These are phyloP conservation scores for Dicranocentrus wangi DNA, from an alignment of 2,888 invertebrate genomes.

Conservation along the genomic window DNA sequence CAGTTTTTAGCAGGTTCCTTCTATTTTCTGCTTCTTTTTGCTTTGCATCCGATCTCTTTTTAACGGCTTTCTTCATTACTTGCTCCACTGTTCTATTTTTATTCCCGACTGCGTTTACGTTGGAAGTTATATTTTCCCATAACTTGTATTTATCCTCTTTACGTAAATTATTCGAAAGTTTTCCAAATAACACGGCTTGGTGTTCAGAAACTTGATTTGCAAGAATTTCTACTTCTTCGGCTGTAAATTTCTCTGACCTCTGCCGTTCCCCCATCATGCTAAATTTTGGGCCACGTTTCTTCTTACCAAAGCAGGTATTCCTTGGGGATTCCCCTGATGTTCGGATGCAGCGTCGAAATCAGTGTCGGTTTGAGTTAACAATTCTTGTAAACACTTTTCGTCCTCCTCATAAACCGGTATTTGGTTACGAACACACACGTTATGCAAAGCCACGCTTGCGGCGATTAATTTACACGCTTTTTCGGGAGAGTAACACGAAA, in stretches of 20 bases:
- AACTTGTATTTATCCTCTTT: conserved; percentile 1
- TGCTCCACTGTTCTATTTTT: not conserved
- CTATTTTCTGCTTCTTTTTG: conserved; percentile 1
- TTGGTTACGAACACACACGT: conserved; percentile 1
- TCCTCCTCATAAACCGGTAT: not conserved
- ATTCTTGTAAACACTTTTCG: not conserved
- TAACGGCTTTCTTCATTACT: conserved; percentile 27
- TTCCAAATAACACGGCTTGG: not conserved
- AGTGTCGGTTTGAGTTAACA: no score
- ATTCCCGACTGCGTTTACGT: conserved; percentile 22
- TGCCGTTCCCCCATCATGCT: not conserved
- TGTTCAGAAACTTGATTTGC: not conserved
- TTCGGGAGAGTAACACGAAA: not conserved
- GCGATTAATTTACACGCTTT: conserved; percentile 40
- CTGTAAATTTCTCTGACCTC: not conserved
- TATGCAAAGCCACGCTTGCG: conserved; percentile 32
- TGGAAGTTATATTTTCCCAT: conserved; percentile 19
- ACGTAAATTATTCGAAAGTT: not conserved
- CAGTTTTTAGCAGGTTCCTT: conserved; percentile 22
- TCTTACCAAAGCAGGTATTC: not conserved
- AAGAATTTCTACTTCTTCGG: conserved; percentile 1
- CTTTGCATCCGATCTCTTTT: conserved; percentile 2
- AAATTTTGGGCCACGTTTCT: not conserved
- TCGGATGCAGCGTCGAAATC: no score
- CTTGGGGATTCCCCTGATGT: no score